Base-by-base conservation (phyloP, 2,888 invertebrate genomes). In the Bugulina stolonifera region DNA sequence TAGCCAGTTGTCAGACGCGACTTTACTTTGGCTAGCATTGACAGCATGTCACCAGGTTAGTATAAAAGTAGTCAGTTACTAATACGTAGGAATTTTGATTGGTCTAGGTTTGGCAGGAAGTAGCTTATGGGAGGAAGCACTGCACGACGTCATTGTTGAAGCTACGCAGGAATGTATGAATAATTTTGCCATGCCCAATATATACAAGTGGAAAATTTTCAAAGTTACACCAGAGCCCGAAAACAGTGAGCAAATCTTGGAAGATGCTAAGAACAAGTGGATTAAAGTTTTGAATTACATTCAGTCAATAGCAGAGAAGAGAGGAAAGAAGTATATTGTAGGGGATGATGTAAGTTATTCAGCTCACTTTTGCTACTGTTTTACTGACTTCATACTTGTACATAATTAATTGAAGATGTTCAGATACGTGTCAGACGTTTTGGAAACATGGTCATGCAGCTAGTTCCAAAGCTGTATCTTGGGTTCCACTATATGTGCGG, bases 281-380 rank as follows among this genome's bases (percentile, higher is more conserved):
- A 32, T 27, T 25, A 25, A 64, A 34, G 32, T 64, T 10, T 32
- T 64, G 2, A 34, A 64, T 14, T 64, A 64, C n/a, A 32, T 64
- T 34, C 5, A 64, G 34, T 64, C 64, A 29, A 32, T 64, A 5
- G 64, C 64, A 10, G n/a, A 27, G 5, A 32, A 32, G 32, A 64
- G 64, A 64, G 64, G 64, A 2, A 64, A 64, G 64, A 64, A 64
- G 34, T 64, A 64, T 64, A 64, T 64, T 25, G 32, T 64, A 2
- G 34, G 64, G 18, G 34, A 64, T 32, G 32, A 27, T 27, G 64
- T 64, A n/a, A 64, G 64, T 43, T 5, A 43, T 43, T 10, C 18
- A 10, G 5, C 43, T 43, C 43, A n/a, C n/a, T n/a, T n/a, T n/a
- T n/a, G n/a, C n/a, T n/a, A n/a, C n/a, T n/a, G n/a, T n/a, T n/a